Conservation (phyloP, 2,797 vertebrate species). For the Leuciscus waleckii region DNA sequence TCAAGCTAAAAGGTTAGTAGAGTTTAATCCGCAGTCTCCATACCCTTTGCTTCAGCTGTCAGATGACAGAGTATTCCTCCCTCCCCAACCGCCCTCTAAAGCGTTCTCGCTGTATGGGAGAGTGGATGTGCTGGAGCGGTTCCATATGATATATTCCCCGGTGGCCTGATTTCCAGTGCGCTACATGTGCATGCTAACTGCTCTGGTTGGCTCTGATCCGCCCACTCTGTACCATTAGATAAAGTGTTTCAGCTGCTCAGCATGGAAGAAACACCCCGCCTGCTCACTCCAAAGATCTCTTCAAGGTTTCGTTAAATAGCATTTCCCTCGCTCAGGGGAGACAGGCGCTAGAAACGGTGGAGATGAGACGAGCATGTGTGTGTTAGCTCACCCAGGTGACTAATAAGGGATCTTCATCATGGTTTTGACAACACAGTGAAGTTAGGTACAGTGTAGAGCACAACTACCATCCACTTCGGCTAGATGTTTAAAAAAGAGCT, state of each 20-base stretch:
- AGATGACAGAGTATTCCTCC: conserved; percentile 26
- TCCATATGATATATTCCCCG: conserved; percentile 58
- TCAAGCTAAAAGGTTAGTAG: conserved; percentile 16
- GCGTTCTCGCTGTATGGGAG: conserved; percentile 6
- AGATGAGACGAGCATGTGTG: neutral
- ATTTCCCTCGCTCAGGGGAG: neutral
- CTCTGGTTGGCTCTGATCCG: conserved; percentile 57
- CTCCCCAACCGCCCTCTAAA: neutral
- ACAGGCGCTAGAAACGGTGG: neutral
- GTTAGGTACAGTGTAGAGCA: neutral
- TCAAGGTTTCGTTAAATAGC: conserved; percentile 26
- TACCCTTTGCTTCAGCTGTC: conserved; percentile 7
- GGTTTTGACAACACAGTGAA: neutral
- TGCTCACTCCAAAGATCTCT: conserved; percentile 29
- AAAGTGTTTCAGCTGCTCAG: conserved; percentile 53
- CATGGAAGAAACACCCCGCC: conserved; percentile 25
- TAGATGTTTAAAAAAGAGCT: neutral
- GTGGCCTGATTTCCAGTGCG: conserved; percentile 60
- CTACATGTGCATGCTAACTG: conserved; percentile 56
- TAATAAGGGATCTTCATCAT: conserved; percentile 1
- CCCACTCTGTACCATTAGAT: conserved; percentile 61
- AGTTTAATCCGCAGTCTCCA: conserved; percentile 27
- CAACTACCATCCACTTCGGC: neutral
- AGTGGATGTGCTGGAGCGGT: conserved; percentile 39
- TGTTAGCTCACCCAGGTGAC: conserved; percentile 1